Conservation (phyloP, 2,797 vertebrate genomes). For the Characodon lateralis region DNA sequence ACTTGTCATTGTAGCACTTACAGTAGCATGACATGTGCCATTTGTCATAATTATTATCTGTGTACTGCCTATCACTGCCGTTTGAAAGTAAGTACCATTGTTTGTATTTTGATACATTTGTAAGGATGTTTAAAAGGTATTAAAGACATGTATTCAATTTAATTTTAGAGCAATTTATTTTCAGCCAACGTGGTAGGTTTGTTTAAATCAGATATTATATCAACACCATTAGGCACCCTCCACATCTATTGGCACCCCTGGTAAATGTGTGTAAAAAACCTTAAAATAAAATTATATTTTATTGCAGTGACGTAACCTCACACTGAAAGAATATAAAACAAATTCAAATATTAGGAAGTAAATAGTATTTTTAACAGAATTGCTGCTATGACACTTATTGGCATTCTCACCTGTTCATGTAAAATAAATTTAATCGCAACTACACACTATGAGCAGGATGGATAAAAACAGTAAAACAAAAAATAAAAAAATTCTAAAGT, state of each 20-base stretch:
- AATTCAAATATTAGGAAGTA: background rate
- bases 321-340: background rate
- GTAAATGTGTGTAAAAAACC: background rate
- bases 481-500: background rate
- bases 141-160: slow-evolving; percentile 34
- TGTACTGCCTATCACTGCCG: slow-evolving; percentile 68
- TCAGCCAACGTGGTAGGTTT: slow-evolving; percentile 3
- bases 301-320: background rate
- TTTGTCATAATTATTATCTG: slow-evolving; percentile 36
- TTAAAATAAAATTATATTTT: background rate
- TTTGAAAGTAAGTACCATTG: slow-evolving; percentile 63
- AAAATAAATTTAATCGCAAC: background rate
- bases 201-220: slow-evolving; percentile 7
- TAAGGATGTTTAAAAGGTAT: slow-evolving; percentile 30
- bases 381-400: background rate
- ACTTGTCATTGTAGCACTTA: slow-evolving; percentile 74
- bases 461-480: background rate
- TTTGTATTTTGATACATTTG: slow-evolving; percentile 48
- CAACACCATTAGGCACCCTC: background rate
- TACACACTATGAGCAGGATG: background rate
- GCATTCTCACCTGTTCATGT: background rate
- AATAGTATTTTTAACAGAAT: background rate
- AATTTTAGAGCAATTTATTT: slow-evolving; percentile 29
- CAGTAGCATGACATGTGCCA: slow-evolving; percentile 37
- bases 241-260: background rate